These are phyloP conservation scores for Goniozus legneri DNA, from an alignment of 1,140 invertebrate genomes.

Conservation along the genomic window DNA sequence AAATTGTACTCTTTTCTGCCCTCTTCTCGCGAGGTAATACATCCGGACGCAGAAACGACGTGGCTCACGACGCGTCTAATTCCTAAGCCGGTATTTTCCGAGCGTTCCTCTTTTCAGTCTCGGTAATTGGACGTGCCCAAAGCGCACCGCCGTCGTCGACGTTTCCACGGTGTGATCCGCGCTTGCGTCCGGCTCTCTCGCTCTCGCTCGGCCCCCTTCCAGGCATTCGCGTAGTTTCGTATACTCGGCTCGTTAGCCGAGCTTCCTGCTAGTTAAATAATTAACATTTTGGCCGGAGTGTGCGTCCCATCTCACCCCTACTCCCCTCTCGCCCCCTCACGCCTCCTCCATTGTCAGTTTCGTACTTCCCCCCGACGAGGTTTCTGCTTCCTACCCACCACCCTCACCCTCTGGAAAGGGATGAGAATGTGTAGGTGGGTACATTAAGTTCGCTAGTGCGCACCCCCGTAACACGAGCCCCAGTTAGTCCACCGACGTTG, in stretches of 20 bases:
- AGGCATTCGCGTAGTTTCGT: constrained; percentile 26
- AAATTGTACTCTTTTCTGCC: too few species aligned
- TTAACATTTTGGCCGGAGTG: constrained; percentile 49
- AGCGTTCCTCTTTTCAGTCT: too few species aligned
- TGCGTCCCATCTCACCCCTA: constrained; percentile 20
- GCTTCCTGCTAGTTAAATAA: constrained; percentile 48
- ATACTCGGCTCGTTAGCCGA: constrained; percentile 39
- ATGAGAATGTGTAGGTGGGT: constrained; percentile 27
- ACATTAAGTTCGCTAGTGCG: constrained; percentile 34
- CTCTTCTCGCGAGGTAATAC: too few species aligned
- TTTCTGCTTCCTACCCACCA: constrained; percentile 11
- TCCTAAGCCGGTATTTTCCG: too few species aligned
- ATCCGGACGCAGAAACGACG: too few species aligned
- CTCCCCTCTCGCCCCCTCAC: constrained; percentile 10
- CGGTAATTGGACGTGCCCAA: too few species aligned
- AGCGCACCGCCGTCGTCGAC: too few species aligned
- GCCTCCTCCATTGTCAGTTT: neutral
- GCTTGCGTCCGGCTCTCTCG: too few species aligned
- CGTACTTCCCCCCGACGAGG: neutral
- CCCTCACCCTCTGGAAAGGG: constrained; percentile 24
- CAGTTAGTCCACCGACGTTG: constrained; percentile 40
- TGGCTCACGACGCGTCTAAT: too few species aligned
- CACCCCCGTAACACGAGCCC: constrained; percentile 43
- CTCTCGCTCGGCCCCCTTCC: too few species aligned
- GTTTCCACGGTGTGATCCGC: too few species aligned